phyloP scores from a whole-genome alignment of 1,140 invertebrate genomes.

The Lasioglossum albipes region DNA sequence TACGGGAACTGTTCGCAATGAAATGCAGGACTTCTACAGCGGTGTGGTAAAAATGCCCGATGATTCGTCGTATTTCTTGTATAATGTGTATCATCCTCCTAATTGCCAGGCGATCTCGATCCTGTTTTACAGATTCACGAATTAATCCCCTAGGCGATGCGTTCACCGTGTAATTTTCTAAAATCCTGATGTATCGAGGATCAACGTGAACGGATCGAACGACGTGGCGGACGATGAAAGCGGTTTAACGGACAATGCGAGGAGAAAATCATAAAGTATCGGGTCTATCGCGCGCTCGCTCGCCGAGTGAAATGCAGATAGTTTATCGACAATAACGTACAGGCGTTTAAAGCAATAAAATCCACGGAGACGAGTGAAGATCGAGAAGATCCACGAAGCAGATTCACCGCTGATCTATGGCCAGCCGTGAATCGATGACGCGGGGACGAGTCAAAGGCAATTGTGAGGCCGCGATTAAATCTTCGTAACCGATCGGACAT shows the following conservation, averaged over 20 bases:
- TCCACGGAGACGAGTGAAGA: constrained; percentile 64
- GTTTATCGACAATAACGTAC: constrained; percentile 43
- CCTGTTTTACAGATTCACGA: too few relatives aligned
- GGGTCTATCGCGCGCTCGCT: not conserved
- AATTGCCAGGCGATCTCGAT: not conserved
- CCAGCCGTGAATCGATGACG: constrained; percentile 49
- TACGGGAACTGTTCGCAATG: too few relatives aligned
- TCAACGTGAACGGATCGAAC: not conserved
- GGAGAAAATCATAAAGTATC: constrained; percentile 37
- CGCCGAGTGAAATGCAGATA: constrained; percentile 32
- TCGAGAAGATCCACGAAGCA: constrained; percentile 71
- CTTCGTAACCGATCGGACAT: constrained; percentile 38
- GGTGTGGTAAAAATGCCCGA: too few relatives aligned
- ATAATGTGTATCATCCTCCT: too few relatives aligned
- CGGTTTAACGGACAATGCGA: constrained; percentile 15
- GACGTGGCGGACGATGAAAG: constrained; percentile 8
- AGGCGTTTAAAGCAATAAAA: constrained; percentile 61
- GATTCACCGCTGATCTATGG: constrained; percentile 69
- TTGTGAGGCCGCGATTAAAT: constrained; percentile 36
- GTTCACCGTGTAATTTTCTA: not conserved
- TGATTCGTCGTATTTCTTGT: too few relatives aligned
- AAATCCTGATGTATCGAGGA: not conserved
- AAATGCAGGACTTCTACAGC: too few relatives aligned
- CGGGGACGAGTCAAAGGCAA: constrained; percentile 43
- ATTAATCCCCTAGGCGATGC: not conserved